Base-by-base conservation (phyloP, 2,888 invertebrate species). In the Lordiphosa andalusiaca region DNA sequence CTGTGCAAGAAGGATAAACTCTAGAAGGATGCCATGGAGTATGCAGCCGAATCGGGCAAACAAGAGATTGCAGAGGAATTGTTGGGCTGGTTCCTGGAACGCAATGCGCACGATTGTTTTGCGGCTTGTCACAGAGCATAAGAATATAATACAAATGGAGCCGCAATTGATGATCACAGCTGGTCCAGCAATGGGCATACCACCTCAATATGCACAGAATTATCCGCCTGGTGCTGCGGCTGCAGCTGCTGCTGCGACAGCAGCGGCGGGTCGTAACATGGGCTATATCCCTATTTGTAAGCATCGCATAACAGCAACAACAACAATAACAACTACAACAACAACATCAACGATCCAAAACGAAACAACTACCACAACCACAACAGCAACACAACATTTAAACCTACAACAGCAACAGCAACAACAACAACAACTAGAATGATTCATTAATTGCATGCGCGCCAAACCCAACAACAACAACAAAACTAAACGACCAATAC, bases 21-120 rank as follows among this genome's bases (percentile, higher is more conserved):
- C 39, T 99, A 98, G 92, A 96, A 94, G 90, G 99, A 99, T 91
- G 99, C 99, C 2, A 99, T 99, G 99, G 98, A 98, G 89, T 99
- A 99, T 90, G 99, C 99, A 39, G 95, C 98, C 1, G 99, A 99
- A 91, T 98, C 98, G 30, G 94, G 97, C 80, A 97, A 98, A 90
- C 93, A 96, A 42, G 99, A 99, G 81, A 95, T 99, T 70, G 99
- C 99, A n/a, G 98, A 99, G 91, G 99, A 99, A 89, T 91, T 99
- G 73, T 92, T 99, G 64, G 95, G 95, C 72, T 99, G 98, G 99
- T 99, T 99, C 93, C 92, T 99, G 72, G 97, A 98, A 88, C 92
- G 97, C 69, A 95, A 95, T 86, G 97, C 98, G 86, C 95, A 93
- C 89, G 99, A 99, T 90, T 99, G 99, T 90, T 99, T 99, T 91